Base-by-base conservation (phyloP, 2,888 invertebrate genomes). In the Osmoderma eremita region DNA sequence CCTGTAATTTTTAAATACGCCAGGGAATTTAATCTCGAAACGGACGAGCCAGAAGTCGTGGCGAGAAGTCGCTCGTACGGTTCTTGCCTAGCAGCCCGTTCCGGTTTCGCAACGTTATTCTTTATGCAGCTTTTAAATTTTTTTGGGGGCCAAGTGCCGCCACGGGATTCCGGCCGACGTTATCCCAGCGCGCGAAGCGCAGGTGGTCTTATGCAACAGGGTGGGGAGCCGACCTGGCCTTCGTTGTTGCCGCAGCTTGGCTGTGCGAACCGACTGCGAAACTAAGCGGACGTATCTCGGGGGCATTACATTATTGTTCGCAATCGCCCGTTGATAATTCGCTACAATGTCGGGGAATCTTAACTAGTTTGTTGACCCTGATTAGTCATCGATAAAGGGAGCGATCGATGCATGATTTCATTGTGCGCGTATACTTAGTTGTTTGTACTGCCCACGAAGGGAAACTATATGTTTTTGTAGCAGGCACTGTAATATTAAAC, bases 91-190 rank as follows among this genome's bases (percentile, higher is more conserved):
- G 30, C 66, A 61, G 68, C 56, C 68, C 51, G 68, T 66, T 69
- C 69, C 18, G 62, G 56, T 68, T 65, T 51, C 30, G 58, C 42
- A 51, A 61, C 58, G 61, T 65, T 50, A 61, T 65, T 63, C 69
- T 69, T 69, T 70, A 67, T 70, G 67, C 65, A 63, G 53, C 66
- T 69, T 71, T 69, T 67, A 65, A 65, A 68, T 69, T 67, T 69
- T 71, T 69, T 68, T 45, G 45, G 67, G 53, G 65, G 53, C 66
- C 71, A 62, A 54, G 66, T 66, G 61, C 67, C 67, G 49, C 63
- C 70, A 65, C 65, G 69, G 67, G 62, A 65, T 58, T 58, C 56
- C 56, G 45, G n/a, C 42, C 58, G 20, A 65, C 38, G 58, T 65
- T 65, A 48, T 38, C 48, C 45, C 54, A 15, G n/a, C 18, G 38